Conservation (phyloP, 2,797 vertebrate species). For the Chaetodon trifasciatus region DNA sequence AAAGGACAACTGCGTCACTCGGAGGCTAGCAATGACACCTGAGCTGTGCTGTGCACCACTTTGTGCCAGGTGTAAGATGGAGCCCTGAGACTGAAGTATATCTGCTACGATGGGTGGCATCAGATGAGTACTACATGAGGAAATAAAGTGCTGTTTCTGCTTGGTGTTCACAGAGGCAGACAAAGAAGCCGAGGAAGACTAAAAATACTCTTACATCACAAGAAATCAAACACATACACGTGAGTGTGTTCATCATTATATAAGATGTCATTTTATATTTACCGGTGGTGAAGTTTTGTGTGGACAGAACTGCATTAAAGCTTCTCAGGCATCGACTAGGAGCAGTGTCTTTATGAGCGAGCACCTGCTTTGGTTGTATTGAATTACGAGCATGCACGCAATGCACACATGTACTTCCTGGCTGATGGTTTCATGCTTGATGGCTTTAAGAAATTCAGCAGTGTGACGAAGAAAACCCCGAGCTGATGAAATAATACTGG, state of each 20-base stretch:
- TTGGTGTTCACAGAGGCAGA: constrained; percentile 86
- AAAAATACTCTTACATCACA: constrained; percentile 90
- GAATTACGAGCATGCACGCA: constrained; percentile 10
- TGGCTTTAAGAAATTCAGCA: not conserved
- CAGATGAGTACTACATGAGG: too few species aligned
- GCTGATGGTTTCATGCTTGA: constrained; percentile 6
- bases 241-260: constrained; percentile 79
- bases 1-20: too few species aligned
- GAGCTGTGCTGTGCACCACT: too few species aligned
- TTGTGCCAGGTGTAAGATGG: too few species aligned
- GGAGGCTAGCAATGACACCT: too few species aligned
- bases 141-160: constrained; percentile 16
- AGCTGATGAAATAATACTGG: not conserved
- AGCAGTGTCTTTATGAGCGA: constrained; percentile 9
- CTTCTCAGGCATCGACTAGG: not conserved
- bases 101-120: not conserved
- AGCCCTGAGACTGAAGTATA: too few species aligned
- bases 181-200: constrained; percentile 91
- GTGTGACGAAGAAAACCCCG: not conserved
- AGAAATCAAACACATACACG: constrained; percentile 94
- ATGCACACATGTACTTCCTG: not conserved
- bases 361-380: constrained; percentile 26
- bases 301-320: not conserved
- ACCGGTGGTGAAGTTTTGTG: not conserved
- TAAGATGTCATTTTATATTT: not conserved